phyloP scores from a whole-genome alignment of 37 sponge, comb jelly and placozoan genomes.

The Ephydatia muelleri region DNA sequence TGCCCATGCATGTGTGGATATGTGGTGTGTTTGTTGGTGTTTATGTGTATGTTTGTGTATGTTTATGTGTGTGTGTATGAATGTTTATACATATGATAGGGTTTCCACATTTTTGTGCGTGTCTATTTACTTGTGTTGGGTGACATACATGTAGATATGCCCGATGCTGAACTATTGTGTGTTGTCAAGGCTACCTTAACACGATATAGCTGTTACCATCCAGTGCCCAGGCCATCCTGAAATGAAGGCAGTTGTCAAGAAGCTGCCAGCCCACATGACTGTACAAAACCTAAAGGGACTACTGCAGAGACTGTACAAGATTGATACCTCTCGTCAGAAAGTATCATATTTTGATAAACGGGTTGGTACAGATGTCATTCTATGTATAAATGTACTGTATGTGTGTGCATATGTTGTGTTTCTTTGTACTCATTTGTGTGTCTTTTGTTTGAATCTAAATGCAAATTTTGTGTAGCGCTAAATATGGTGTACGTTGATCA shows the following conservation, averaged over 20 bases:
- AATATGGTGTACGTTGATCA: too few relatives aligned
- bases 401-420: not conserved
- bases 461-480: too few relatives aligned
- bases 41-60: not conserved
- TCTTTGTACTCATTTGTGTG: too few relatives aligned
- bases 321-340: slow-evolving; percentile 68
- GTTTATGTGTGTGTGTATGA: not conserved
- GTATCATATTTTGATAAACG: slow-evolving; percentile 59
- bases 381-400: not conserved
- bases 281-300: slow-evolving; percentile 88
- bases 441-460: too few relatives aligned
- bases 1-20: not conserved
- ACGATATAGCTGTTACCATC: slow-evolving; percentile 53
- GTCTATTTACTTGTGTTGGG: not conserved
- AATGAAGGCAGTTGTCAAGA: slow-evolving; percentile 57
- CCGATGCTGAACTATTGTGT: not conserved
- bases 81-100: not conserved
- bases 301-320: slow-evolving; percentile 72
- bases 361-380: slow-evolving; percentile 13
- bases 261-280: slow-evolving; percentile 84
- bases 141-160: not conserved
- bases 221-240: slow-evolving; percentile 59
- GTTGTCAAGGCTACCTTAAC: not conserved
- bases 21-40: not conserved
- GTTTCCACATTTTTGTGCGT: not conserved